Conservation (phyloP, 2,797 vertebrate genomes). For the Sebastes taczanowskii region DNA sequence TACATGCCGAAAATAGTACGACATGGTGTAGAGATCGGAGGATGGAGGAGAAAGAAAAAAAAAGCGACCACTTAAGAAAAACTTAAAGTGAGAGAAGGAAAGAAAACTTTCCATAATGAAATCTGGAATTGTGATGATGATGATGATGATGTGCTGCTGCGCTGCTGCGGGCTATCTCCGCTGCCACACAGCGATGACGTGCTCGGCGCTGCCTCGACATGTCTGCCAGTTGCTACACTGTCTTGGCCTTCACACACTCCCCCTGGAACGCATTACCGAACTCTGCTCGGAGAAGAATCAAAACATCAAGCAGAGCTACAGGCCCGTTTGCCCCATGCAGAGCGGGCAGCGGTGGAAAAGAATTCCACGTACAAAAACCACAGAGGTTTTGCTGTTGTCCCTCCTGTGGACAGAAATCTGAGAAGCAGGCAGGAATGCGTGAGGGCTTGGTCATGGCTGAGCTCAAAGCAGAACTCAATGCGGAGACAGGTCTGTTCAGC, state of each 20-base stretch:
- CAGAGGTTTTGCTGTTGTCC: slow-evolving; percentile 58
- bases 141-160: slow-evolving; percentile 39
- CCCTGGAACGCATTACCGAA: slow-evolving; percentile 67
- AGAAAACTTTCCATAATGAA: slow-evolving; percentile 52
- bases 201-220: slow-evolving; percentile 69
- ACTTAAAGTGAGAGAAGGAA: not conserved
- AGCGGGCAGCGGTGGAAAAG: slow-evolving; percentile 72
- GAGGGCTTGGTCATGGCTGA: slow-evolving; percentile 67
- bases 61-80: slow-evolving; percentile 32
- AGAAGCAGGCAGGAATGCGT: slow-evolving; percentile 73
- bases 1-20: slow-evolving; percentile 53
- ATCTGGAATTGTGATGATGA: slow-evolving; percentile 55
- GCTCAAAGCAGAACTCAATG: slow-evolving; percentile 47
- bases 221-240: slow-evolving; percentile 68
- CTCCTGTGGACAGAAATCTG: slow-evolving; percentile 74
- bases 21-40: slow-evolving; percentile 22
- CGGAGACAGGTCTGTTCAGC: slow-evolving; percentile 76
- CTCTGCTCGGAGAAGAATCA: slow-evolving; percentile 57
- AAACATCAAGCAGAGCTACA: slow-evolving; percentile 63
- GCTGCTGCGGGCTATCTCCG: slow-evolving; percentile 54
- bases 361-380: slow-evolving; percentile 47
- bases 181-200: slow-evolving; percentile 56
- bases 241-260: slow-evolving; percentile 32
- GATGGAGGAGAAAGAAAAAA: not conserved
- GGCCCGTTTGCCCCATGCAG: slow-evolving; percentile 56